phyloP scores from a whole-genome alignment of 1,140 invertebrate species.

The Leguminivora glycinivorella region DNA sequence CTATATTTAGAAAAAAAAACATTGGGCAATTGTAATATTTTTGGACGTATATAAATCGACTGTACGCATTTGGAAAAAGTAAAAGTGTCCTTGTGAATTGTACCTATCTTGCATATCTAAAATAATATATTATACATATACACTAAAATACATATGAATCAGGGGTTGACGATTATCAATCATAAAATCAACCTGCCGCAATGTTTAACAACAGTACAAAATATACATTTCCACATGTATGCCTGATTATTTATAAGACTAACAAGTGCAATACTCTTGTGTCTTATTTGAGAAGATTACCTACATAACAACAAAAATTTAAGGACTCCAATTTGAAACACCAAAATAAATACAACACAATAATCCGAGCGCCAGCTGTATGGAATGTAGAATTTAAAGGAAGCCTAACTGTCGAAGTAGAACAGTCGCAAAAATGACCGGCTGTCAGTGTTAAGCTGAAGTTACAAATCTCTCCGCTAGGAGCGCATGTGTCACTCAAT shows the following conservation, averaged over 20 bases:
- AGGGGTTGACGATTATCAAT: not conserved
- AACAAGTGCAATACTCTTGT: not conserved
- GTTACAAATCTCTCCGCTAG: too few species aligned
- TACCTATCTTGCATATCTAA: not conserved
- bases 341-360: constrained; percentile 24
- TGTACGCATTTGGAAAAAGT: too few species aligned
- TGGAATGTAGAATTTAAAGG: too few species aligned
- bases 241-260: not conserved
- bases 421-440: too few species aligned
- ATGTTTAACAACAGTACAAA: not conserved
- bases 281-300: not conserved
- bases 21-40: too few species aligned
- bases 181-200: not conserved
- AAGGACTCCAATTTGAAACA: not conserved
- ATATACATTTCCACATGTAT: not conserved
- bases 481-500: too few species aligned
- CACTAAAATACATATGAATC: not conserved
- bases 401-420: too few species aligned
- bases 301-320: constrained; percentile 1
- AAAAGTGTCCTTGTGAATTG: too few species aligned
- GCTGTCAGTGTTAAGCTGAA: too few species aligned
- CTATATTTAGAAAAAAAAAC: too few species aligned
- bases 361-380: constrained; percentile 18
- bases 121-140: too few species aligned
- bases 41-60: too few species aligned